Evolutionary conservation across 1,140 invertebrate genomes (phyloP), one percentile per base, ranked within the genome.

Genomic region (Tetragonula clypearis): DNA sequence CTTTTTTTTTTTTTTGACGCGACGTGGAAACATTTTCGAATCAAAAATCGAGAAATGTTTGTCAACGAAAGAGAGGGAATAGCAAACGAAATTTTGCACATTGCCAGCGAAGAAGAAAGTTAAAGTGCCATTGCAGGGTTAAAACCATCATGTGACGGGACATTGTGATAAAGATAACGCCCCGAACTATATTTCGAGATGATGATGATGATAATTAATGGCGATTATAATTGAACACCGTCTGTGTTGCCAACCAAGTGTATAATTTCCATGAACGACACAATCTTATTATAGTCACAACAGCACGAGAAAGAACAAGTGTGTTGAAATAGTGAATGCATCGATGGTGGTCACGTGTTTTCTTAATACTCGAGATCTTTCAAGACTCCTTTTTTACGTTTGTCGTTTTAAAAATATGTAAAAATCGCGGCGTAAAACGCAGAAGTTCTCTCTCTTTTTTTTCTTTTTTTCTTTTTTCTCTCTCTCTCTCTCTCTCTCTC

Each of bases 351-450:
- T 56, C 53, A 30, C 41, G 73, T 30, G 49, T 30, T 74, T 74
- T 6, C 71, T 53, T 73, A 49, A 23, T n/a, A 30, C 17, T 30
- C 5, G 55, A 69, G 53, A 56, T 72, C 55, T 55, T 71, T 49
- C 19, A 41, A 79, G 21, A 53, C 55, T 80, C 53, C 26, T 79
- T 79, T 79, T 77, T 62, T 66, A 30, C 19, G 30, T 69, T 69
- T 30, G 4, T 71, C 15, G 56, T 78, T 49, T 49, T 49, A 82
- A 82, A 75, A 76, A 84, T 60, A 68, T 79, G 66, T 79, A 83
- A 78, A 79, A 84, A 84, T 65, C 62, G 41, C 56, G 58, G 35
- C 30, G n/a, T 26, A 56, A 30, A 73, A 73, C n/a, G 15, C 49
- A 53, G n/a, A 53, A 73, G 69, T 41, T 41, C 35, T 41, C 23